Evolutionary conservation across 2,888 invertebrate genomes (phyloP).

Genomic region (Branchipolynoe longqiensis): DNA sequence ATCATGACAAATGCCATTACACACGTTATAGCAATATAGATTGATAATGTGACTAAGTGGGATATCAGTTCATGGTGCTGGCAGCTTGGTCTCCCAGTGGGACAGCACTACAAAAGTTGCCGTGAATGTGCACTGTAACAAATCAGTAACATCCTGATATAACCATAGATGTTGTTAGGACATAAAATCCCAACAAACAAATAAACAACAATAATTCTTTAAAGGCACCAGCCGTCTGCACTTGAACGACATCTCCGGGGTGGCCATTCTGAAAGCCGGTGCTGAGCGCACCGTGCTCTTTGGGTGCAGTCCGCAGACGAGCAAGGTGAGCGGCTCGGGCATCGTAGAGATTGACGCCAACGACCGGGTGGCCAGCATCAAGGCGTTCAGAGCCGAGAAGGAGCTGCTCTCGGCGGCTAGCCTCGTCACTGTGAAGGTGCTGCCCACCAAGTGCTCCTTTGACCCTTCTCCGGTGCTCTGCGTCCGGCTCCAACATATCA

Average conservation of each 20-base stretch:
- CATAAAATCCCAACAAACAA: too few relatives aligned
- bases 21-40: neutral
- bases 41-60: neutral
- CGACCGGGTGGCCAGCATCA: neutral
- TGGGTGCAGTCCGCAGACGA: constrained; percentile 31
- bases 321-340: neutral
- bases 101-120: too few relatives aligned
- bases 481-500: neutral
- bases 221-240: neutral
- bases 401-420: constrained; percentile 26
- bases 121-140: too few relatives aligned
- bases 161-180: too few relatives aligned
- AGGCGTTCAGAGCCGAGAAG: neutral
- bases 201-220: too few relatives aligned
- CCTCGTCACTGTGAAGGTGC: neutral
- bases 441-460: constrained; percentile 15
- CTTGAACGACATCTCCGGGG: constrained; percentile 33
- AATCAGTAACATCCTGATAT: too few relatives aligned
- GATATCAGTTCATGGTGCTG: too few relatives aligned
- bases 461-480: neutral
- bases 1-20: neutral
- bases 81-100: too few relatives aligned
- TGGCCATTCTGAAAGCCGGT: neutral
- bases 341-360: neutral
- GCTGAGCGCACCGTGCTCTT: neutral